Evolutionary conservation across 2,113 vertebrate genomes (phyloP).

Genomic region (Myotis lucifugus): DNA sequence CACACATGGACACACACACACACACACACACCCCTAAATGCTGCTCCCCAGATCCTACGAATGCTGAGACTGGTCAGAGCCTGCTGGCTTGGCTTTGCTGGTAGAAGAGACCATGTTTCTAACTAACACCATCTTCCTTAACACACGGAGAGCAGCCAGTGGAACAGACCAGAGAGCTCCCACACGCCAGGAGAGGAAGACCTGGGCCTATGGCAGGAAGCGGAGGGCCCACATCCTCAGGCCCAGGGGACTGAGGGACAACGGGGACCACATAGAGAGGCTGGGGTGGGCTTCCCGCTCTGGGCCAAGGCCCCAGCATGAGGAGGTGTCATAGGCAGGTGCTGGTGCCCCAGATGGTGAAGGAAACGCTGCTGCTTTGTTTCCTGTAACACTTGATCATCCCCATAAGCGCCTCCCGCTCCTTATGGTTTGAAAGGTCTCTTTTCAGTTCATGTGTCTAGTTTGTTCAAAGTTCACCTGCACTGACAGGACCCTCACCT

Average conservation of each 20-base stretch:
- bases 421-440: background rate
- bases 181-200: background rate
- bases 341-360: background rate
- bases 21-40: background rate
- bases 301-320: background rate
- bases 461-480: background rate
- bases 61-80: background rate
- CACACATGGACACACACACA: fast-evolving
- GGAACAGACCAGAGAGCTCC: background rate
- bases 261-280: background rate
- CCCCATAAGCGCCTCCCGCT: background rate
- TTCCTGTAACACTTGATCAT: background rate
- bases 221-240: background rate
- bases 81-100: background rate
- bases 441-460: background rate
- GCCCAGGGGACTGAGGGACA: background rate
- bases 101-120: background rate
- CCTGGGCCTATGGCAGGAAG: background rate
- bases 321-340: too few species aligned
- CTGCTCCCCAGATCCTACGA: background rate
- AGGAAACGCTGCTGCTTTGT: background rate
- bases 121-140: background rate
- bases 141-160: background rate
- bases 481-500: background rate
- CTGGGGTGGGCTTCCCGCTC: background rate